Percentiles rank a stretch among this genome's conserved stretches.
Conservation (phyloP, 1,140 invertebrate genomes). For the Trichogramma pretiosum region DNA sequence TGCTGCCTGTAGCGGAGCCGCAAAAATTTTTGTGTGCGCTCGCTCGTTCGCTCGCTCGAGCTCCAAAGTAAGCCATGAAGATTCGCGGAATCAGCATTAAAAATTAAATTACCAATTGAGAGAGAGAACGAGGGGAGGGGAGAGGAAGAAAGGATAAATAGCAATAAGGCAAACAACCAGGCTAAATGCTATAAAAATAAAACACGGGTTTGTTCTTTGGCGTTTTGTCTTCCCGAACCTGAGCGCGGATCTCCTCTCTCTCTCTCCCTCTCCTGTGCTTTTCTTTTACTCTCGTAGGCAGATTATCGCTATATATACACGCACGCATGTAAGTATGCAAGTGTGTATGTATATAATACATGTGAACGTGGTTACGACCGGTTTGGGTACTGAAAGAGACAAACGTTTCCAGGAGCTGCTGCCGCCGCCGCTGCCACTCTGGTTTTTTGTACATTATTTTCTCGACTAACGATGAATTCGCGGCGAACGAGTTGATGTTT, state of each 20-base stretch:
- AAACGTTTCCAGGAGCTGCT: too few relatives aligned
- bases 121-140: conserved; percentile 19
- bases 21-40: not conserved
- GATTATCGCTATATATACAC: conserved; percentile 23
- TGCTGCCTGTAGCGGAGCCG: not conserved
- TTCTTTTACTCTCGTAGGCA: conserved; percentile 17
- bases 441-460: too few relatives aligned
- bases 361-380: conserved; percentile 35
- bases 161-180: conserved; percentile 45
- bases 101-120: conserved; percentile 47
- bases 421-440: too few relatives aligned
- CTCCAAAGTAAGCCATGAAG: conserved; percentile 5
- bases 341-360: too few relatives aligned
- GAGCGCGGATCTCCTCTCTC: conserved; percentile 21
- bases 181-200: conserved; percentile 45
- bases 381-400: too few relatives aligned
- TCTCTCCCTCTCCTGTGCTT: conserved; percentile 9
- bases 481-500: too few relatives aligned
- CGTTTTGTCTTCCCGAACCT: too few relatives aligned
- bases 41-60: not conserved
- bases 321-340: too few relatives aligned
- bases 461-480: too few relatives aligned
- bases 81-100: conserved; percentile 45
- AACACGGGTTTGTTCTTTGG: conserved; percentile 39
- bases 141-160: conserved; percentile 29